These are phyloP conservation scores for Umimayanthus chanpuru DNA, from an alignment of 92 coral and sea anemone genomes.

Conservation along the genomic window DNA sequence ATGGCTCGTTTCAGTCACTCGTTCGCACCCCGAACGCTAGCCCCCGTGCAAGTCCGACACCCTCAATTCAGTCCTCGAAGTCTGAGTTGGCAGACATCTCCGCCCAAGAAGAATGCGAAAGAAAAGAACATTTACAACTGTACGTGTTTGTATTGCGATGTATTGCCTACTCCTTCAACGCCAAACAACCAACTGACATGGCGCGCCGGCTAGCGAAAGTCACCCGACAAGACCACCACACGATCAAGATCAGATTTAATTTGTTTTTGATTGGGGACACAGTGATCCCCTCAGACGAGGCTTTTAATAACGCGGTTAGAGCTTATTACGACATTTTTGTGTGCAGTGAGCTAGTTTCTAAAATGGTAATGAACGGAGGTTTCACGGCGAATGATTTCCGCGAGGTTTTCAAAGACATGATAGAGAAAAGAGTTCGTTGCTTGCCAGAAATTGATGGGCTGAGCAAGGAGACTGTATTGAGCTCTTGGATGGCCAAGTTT, in stretches of 20 bases:
- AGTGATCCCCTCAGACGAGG: constrained; percentile 87
- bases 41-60: constrained; percentile 76
- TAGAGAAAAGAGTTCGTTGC: constrained; percentile 89
- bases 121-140: constrained; percentile 81
- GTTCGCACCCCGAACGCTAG: constrained; percentile 44
- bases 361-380: constrained; percentile 91
- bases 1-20: constrained; percentile 68
- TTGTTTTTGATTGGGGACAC: constrained; percentile 87
- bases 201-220: constrained; percentile 85
- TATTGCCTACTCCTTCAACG: constrained; percentile 89
- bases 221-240: constrained; percentile 79
- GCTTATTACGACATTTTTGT: constrained; percentile 85
- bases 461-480: constrained; percentile 92
- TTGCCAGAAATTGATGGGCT: constrained; percentile 88
- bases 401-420: constrained; percentile 89
- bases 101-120: constrained; percentile 76
- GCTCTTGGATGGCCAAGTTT: constrained; percentile 98
- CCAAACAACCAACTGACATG: constrained; percentile 94
- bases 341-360: constrained; percentile 87
- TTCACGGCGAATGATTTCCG: constrained; percentile 95
- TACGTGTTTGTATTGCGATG: constrained; percentile 95
- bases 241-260: constrained; percentile 80
- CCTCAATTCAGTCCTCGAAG: constrained; percentile 72
- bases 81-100: constrained; percentile 59
- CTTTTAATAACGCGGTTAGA: constrained; percentile 87